These are phyloP conservation scores for Ophion ellenae DNA, from an alignment of 2,888 invertebrate genomes.

Conservation along the genomic window DNA sequence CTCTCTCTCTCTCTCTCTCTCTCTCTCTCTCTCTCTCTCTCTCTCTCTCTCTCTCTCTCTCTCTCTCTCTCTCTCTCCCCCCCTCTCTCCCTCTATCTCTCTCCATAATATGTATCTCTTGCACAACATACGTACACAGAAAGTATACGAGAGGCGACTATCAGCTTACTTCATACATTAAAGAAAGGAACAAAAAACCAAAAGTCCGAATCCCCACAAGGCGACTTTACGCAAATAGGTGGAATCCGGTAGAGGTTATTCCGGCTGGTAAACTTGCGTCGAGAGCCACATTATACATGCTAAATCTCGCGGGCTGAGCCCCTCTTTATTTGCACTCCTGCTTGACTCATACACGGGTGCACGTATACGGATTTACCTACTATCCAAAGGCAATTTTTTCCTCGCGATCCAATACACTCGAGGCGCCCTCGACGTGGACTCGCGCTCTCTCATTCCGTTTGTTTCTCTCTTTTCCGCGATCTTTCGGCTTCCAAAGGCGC, in stretches of 20 bases:
- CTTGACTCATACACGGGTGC: slow-evolving; percentile 6
- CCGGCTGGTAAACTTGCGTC: slow-evolving; percentile 5
- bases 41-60: too few species aligned
- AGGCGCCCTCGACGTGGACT: background rate
- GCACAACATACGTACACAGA: too few species aligned
- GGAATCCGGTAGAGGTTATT: slow-evolving; percentile 11
- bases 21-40: too few species aligned
- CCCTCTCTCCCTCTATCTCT: background rate
- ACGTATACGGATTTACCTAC: background rate
- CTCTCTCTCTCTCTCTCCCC: too few species aligned
- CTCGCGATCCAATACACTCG: slow-evolving; percentile 12
- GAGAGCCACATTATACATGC: slow-evolving; percentile 7
- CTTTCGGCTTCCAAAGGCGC: background rate
- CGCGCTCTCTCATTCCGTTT: background rate
- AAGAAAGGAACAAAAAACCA: background rate
- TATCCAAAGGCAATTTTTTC: background rate
- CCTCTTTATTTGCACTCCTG: slow-evolving; percentile 1
- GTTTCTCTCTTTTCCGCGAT: background rate
- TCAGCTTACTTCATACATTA: background rate
- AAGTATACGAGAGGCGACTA: background rate
- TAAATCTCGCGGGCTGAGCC: slow-evolving; percentile 10
- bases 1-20: too few species aligned
- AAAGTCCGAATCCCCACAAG: background rate
- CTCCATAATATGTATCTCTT: too few species aligned
- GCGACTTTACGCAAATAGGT: background rate